These are phyloP conservation scores for Myotis planiceps DNA, from an alignment of 2,797 vertebrate species.

Conservation along the genomic window DNA sequence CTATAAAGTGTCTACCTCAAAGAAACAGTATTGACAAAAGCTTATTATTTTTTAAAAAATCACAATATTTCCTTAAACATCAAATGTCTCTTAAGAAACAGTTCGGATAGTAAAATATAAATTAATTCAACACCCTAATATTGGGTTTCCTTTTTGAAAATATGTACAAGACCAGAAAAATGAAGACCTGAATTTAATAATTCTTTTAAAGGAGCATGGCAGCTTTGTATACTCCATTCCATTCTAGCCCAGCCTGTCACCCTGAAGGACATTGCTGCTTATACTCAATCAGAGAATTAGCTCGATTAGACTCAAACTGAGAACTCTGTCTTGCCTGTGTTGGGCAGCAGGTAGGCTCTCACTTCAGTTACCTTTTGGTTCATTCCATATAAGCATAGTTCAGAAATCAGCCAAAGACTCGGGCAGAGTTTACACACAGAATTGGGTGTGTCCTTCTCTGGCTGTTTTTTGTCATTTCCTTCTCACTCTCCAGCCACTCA, in stretches of 20 bases:
- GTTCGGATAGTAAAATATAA: background rate
- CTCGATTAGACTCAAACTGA: background rate
- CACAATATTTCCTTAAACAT: background rate
- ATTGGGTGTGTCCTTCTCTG: background rate
- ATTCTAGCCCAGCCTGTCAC: background rate
- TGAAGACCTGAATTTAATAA: background rate
- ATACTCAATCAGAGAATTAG: background rate
- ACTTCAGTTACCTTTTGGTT: too few species aligned
- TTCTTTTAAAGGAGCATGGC: background rate
- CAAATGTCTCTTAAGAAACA: background rate
- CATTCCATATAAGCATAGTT: accelerated
- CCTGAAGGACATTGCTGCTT: background rate
- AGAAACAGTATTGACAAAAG: background rate
- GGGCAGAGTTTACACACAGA: background rate
- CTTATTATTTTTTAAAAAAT: background rate
- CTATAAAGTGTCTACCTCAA: background rate
- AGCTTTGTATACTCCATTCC: background rate
- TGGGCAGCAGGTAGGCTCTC: background rate
- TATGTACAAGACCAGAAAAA: background rate
- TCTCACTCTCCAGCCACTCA: background rate
- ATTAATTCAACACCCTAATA: background rate
- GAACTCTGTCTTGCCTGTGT: background rate
- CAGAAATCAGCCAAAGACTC: background rate
- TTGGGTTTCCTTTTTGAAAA: slow-evolving; percentile 23
- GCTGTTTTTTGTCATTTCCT: background rate